Evolutionary conservation across 30 jellyfish, hydroid and myxozoan genomes (phyloP), one percentile per base, ranked within the genome.

Genomic region (Euphysa ruthae): DNA sequence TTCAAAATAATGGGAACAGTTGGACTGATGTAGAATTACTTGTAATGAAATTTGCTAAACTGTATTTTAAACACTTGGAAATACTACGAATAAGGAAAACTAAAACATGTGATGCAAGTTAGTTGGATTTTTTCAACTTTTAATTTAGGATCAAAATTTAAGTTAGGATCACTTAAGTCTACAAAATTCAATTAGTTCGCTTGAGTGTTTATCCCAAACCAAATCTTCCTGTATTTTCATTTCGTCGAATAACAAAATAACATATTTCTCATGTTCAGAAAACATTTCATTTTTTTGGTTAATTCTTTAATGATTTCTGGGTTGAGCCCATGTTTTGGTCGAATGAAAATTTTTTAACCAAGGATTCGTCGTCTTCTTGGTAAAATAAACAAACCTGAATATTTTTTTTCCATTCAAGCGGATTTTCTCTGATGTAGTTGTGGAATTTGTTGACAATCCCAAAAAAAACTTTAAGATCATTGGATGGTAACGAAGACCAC

Each of bases 131-230:
- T 61, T 78, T n/a, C n/a, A n/a, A n/a, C n/a, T n/a, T n/a, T n/a
- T n/a, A n/a, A n/a, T n/a, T n/a, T n/a, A n/a, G n/a, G 50, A 13
- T 46, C 82, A 60, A 26, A 70, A 58, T 79, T 79, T 33, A 69
- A 35, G 14, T 43, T 69, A 1, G 81, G 43, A 73, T 77, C 85
- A 16, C 93, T 81, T 6, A 69, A 70, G 55, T 79, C 85, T 33
- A 79, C 87, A 69, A 4, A 79, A 66, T 23, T 81, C 93, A 44
- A 79, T 51, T n/a, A 69, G 32, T 33, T 69, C 88, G 15, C 85
- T 78, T 13, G 75, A 69, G 43, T 79, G 75, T 69, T 79, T 69
- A 73, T 79, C 93, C 88, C 93, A n/a, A n/a, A n/a, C n/a, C n/a
- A n/a, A n/a, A n/a, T n/a, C n/a, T n/a, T n/a, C n/a, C n/a, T n/a